Evolutionary conservation across 2,113 vertebrate genomes (phyloP), one percentile per base, ranked within the genome.

Genomic region (Myotis davidii): DNA sequence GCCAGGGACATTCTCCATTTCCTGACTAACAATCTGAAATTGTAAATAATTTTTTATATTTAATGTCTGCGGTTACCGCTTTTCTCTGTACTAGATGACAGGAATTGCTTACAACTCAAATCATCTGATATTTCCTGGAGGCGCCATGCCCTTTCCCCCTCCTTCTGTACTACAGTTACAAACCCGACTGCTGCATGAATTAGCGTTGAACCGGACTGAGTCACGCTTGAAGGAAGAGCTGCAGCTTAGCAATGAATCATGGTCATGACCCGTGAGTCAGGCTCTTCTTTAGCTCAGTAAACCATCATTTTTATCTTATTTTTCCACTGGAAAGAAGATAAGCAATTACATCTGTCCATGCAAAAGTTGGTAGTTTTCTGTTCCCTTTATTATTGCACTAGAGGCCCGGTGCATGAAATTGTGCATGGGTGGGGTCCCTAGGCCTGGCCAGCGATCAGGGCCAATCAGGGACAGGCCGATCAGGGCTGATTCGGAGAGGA

Each of bases 281-380:
- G n/a, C 21, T 96, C 50, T 85, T 52, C 14, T 73, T 91, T 13
- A n/a, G 54, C 45, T 90, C 45, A 29, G 50, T 27, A 92, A 94
- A 72, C 50, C 59, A 59, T 52, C 61, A 73, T 73, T 90, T 69
- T 85, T 32, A 73, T 32, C 90, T 89, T 52, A 81, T n/a, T 87
- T 86, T 77, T 92, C 83, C 88, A 39, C 42, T 67, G 52, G 13
- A 56, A 69, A 34, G 27, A 39, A 83, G n/a, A 91, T 93, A 65
- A 78, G 64, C 85, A 74, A 88, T 73, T 61, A 34, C 27, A 89
- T 48, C 20, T 87, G 42, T 72, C 16, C 27, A 70, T 37, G 50
- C 10, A 69, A 95, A 79, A 79, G 16, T 59, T 86, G 25, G 10
- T 25, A n/a, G 27, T 70, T 93, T 96, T 77, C 52, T 54, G 11